phyloP scores from a whole-genome alignment of 1,140 invertebrate species.

The Acyrthosiphon pisum region DNA sequence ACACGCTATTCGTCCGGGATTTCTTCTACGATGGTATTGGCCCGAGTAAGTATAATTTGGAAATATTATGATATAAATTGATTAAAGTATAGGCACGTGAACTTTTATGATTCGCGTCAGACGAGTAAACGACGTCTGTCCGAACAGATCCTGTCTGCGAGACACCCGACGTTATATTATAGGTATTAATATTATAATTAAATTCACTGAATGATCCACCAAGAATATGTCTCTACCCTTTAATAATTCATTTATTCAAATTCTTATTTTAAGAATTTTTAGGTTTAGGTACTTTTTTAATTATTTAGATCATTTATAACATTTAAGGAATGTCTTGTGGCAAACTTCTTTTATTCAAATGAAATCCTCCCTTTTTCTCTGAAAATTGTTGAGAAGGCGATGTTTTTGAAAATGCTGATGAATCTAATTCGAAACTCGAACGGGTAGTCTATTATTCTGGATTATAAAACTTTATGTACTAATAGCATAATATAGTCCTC shows the following conservation, averaged over 20 bases:
- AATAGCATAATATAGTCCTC: not conserved
- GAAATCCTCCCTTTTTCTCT: not conserved
- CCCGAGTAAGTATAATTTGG: conserved; percentile 65
- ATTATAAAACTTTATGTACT: not conserved
- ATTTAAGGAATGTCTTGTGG: not conserved
- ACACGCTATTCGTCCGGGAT: conserved; percentile 82
- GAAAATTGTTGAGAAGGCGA: not conserved
- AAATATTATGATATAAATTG: not conserved
- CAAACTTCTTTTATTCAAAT: not conserved
- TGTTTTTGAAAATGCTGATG: not conserved
- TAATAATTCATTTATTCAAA: not conserved
- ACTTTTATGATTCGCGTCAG: not conserved
- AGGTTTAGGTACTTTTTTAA: not conserved
- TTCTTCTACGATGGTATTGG: conserved; percentile 87
- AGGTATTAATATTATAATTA: not conserved
- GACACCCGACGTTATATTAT: not conserved
- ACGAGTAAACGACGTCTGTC: not conserved
- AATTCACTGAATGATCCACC: not conserved
- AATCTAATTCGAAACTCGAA: not conserved
- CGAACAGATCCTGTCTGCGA: not conserved
- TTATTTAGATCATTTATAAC: not conserved
- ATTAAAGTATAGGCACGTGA: not conserved
- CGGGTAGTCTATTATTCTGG: not conserved
- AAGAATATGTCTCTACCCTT: not conserved
- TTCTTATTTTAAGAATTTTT: not conserved